phyloP scores from a whole-genome alignment of 2,888 invertebrate species.

The Oligia latruncula region DNA sequence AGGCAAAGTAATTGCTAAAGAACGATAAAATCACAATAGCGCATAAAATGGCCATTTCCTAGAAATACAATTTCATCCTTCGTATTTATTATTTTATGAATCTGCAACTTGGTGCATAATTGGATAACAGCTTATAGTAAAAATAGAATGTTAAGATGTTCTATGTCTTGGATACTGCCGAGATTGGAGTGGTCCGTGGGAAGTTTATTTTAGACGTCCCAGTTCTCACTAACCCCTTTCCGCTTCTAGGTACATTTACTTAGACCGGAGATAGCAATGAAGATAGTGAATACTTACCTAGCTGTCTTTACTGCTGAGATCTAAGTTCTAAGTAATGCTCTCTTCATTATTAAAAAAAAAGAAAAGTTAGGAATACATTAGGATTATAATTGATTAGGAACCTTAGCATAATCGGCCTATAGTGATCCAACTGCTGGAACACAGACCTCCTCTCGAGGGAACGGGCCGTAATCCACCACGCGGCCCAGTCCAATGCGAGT shows the following conservation, averaged over 20 bases:
- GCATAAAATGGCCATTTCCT: conserved; percentile 23
- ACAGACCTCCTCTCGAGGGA: background rate
- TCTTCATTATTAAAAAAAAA: background rate
- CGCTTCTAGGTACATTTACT: background rate
- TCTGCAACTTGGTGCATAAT: conserved; percentile 19
- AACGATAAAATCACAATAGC: conserved; percentile 33
- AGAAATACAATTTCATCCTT: conserved; percentile 2
- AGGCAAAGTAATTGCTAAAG: background rate
- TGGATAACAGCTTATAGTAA: background rate
- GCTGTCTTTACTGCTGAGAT: background rate
- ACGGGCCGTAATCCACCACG: background rate
- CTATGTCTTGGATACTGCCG: background rate
- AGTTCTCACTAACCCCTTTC: conserved; percentile 22
- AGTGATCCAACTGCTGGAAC: background rate
- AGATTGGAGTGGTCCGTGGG: background rate
- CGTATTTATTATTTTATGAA: conserved; percentile 29
- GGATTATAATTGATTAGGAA: background rate
- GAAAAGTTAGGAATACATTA: background rate
- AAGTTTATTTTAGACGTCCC: conserved; percentile 46
- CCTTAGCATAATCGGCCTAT: background rate
- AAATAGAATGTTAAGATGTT: conserved; percentile 19
- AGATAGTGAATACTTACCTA: background rate
- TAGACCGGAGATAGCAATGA: conserved; percentile 5
- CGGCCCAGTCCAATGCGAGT: background rate
- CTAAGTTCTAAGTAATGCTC: background rate